Evolutionary conservation across 2,113 vertebrate species (phyloP).

Genomic region (Strix aluco): DNA sequence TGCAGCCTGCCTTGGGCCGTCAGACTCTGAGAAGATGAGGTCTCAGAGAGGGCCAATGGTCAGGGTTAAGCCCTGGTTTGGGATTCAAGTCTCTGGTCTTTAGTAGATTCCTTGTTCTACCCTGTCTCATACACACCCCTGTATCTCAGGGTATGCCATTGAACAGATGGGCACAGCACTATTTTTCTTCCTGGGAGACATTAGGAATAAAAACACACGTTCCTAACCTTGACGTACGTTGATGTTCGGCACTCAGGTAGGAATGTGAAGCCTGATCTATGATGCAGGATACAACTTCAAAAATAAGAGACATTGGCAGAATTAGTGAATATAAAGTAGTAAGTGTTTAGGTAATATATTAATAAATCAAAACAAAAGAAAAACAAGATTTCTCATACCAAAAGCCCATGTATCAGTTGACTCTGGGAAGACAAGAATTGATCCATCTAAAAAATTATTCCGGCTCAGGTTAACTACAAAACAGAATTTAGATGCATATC

Average conservation of each 20-base stretch:
- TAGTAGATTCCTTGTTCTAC: neutral
- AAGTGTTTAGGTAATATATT: neutral
- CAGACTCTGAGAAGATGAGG: neutral
- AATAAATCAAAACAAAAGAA: neutral
- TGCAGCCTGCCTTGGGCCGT: rapidly evolving
- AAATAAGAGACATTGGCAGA: neutral
- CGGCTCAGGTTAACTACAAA: neutral
- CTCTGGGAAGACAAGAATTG: neutral
- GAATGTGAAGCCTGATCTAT: neutral
- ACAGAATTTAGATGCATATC: neutral
- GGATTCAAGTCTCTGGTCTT: neutral
- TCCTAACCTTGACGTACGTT: neutral
- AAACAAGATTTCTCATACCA: neutral
- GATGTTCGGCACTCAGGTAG: neutral
- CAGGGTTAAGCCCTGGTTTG: neutral
- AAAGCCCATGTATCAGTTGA: neutral
- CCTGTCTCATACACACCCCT: neutral
- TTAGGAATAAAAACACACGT: neutral
- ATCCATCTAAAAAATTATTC: neutral
- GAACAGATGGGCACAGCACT: neutral
- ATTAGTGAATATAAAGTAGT: neutral
- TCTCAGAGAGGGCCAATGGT: neutral
- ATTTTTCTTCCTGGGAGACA: rapidly evolving
- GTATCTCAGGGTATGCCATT: neutral
- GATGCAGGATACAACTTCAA: neutral